phyloP scores from a whole-genome alignment of 2,888 invertebrate genomes.

The Agrilus biguttatus region DNA sequence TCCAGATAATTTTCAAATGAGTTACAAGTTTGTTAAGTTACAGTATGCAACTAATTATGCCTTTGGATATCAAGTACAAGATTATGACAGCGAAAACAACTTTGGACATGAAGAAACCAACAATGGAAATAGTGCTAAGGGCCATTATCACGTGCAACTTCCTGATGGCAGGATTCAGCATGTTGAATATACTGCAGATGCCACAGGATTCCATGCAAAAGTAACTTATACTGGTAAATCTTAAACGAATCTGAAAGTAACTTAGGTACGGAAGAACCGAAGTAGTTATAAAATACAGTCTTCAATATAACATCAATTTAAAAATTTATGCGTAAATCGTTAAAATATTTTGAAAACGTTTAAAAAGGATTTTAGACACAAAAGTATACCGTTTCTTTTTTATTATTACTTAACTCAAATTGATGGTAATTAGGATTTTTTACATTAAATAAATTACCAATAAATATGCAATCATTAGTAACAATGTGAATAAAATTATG shows the following conservation, averaged over 20 bases:
- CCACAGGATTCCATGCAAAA: slow-evolving; percentile 62
- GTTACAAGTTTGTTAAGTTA: slow-evolving; percentile 14
- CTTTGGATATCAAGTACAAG: slow-evolving; percentile 56
- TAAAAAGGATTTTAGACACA: no score
- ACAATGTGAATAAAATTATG: no score
- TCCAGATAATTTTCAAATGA: background rate
- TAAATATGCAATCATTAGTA: no score
- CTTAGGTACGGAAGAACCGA: no score
- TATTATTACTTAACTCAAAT: no score
- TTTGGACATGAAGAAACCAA: slow-evolving; percentile 64
- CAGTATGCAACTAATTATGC: slow-evolving; percentile 33
- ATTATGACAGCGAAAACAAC: slow-evolving; percentile 56
- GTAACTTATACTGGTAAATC: slow-evolving; percentile 42
- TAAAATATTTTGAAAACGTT: background rate
- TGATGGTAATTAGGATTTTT: no score
- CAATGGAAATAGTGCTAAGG: slow-evolving; percentile 51
- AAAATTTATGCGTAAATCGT: background rate
- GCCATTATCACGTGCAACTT: slow-evolving; percentile 61
- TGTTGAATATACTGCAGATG: slow-evolving; percentile 63
- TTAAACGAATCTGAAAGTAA: no score
- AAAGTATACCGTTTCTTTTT: no score
- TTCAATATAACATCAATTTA: no score
- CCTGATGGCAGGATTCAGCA: slow-evolving; percentile 70
- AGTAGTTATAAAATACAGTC: no score
- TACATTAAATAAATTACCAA: no score